Conservation (phyloP, 2,113 vertebrate genomes). For the Aptenodytes patagonicus region DNA sequence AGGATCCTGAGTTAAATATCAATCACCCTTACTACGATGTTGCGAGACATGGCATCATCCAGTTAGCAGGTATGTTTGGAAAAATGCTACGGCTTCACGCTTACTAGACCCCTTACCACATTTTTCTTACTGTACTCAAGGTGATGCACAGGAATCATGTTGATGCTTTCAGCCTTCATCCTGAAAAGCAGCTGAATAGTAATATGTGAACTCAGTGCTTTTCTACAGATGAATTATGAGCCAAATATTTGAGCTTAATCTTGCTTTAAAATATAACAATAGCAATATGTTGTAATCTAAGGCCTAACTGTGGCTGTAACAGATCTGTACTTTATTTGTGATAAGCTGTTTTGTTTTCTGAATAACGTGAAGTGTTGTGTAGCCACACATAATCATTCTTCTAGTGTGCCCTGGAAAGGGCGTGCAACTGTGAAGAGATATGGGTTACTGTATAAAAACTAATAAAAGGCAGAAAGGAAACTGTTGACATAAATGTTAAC, state of each 20-base stretch:
- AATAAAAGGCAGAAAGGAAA: not conserved
- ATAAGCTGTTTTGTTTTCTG: not conserved
- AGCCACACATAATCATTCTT: not conserved
- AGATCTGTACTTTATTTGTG: not conserved
- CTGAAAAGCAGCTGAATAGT: not conserved
- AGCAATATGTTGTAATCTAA: not conserved
- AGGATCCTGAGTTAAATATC: constrained; percentile 51
- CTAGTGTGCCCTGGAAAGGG: not conserved
- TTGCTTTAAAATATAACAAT: not conserved
- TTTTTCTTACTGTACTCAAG: not conserved
- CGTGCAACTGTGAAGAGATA: not conserved
- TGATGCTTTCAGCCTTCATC: not conserved
- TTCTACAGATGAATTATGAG: not conserved
- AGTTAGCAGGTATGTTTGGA: constrained; percentile 78
- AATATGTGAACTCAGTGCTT: not conserved
- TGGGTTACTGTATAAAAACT: not conserved
- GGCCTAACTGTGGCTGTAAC: not conserved
- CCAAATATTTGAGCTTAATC: not conserved
- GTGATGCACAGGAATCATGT: not conserved
- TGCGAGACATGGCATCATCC: constrained; percentile 85
- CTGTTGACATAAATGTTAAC: not conserved
- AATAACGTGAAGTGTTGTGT: not conserved
- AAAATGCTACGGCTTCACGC: not conserved
- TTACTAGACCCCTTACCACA: not conserved
- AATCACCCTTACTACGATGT: constrained; percentile 85